phyloP scores from a whole-genome alignment of 1,140 invertebrate genomes.

The Bombus breviceps region DNA sequence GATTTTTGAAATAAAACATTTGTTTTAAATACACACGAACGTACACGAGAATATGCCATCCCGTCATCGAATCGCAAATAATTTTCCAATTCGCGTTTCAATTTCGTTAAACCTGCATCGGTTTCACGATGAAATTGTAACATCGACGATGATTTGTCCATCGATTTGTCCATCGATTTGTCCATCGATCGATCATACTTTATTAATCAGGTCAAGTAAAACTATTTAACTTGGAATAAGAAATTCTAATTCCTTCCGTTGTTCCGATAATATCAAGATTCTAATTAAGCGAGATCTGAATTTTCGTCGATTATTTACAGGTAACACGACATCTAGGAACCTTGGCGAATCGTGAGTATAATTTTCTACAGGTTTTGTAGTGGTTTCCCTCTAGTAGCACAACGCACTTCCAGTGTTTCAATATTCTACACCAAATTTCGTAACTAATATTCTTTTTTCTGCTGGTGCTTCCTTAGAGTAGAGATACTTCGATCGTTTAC shows the following conservation, averaged over 20 bases:
- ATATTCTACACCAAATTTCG: slow-evolving; percentile 52
- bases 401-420: slow-evolving; percentile 21
- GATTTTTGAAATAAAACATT: slow-evolving; percentile 83
- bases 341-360: slow-evolving; percentile 81
- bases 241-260: not conserved
- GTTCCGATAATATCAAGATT: not conserved
- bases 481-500: not conserved
- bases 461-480: slow-evolving; percentile 39
- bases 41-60: slow-evolving; percentile 54
- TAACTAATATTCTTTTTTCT: slow-evolving; percentile 70
- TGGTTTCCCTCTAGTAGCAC: slow-evolving; percentile 22
- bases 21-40: slow-evolving; percentile 78
- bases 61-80: not conserved
- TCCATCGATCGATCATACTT: not conserved
- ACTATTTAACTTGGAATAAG: not conserved
- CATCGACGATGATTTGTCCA: too few species aligned
- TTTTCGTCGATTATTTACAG: slow-evolving; percentile 69
- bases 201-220: not conserved
- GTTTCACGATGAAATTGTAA: too few species aligned
- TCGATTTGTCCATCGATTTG: not conserved
- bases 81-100: not conserved
- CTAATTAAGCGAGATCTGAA: not conserved
- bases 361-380: not conserved
- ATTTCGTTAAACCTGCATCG: not conserved
- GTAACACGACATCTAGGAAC: slow-evolving; percentile 73